Base-by-base conservation (phyloP, 2,797 vertebrate species). In the Malurus splendens region DNA sequence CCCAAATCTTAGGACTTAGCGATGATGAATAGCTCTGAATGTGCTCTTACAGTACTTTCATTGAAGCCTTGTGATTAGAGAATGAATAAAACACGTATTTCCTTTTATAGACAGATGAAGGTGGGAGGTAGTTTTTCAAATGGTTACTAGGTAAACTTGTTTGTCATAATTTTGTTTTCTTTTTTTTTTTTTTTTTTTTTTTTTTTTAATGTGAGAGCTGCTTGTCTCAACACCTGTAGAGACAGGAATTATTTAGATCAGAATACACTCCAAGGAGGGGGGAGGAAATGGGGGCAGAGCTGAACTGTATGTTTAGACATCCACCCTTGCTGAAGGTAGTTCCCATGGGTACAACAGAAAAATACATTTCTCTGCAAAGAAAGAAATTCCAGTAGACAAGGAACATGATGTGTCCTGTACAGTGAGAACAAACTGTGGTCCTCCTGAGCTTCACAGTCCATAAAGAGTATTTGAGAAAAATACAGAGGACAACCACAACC, bases 161-260 rank as follows among this genome's bases (percentile, higher is more conserved):
- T 89, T 91, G 93, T 92, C 64, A 85, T 96, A 0, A 50, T 78
- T 93, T 78, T 87, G 66, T 78, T 94, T 85, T 59, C n/a, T 23
- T 33, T 4, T 66, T n/a, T 60, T 18, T 22, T 27, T 19, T 39
- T 48, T 62, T 20, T 36, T 61, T 19, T 23, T 28, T 19, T 41
- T 57, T 62, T 20, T 67, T 55, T 39, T 30, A 18, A 39, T 76
- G 52, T 44, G 66, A 80, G 79, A 92, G 62, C 64, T 87, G 89
- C 87, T 90, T 86, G 79, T 87, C 51, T 52, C 92, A 87, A 78
- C 94, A 96, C 96, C 95, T 96, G 91, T 90, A 75, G 70, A 95
- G 95, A 94, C 96, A 96, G 88, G 93, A 89, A 86, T 78, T 92
- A 90, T 75, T 91, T 94, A 90, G 87, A 93, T 65, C 59, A 27